Evolutionary conservation across 2,113 vertebrate species (phyloP).

Genomic region (Passerina amoena): DNA sequence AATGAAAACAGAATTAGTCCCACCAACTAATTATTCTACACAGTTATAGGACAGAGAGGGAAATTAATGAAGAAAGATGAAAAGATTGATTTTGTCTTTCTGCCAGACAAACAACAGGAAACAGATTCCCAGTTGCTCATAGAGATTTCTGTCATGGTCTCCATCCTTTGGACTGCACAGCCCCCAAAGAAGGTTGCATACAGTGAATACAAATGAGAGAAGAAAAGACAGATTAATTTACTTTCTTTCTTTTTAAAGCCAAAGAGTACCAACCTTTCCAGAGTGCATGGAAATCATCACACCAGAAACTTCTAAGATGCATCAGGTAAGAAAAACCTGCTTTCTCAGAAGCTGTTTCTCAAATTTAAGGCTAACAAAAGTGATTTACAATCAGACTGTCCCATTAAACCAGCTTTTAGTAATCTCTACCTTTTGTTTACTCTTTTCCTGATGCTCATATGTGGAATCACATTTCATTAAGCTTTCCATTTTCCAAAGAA

Average conservation of each 20-base stretch:
- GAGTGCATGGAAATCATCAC: background rate
- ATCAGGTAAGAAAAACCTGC: background rate
- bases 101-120: background rate
- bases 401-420: background rate
- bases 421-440: background rate
- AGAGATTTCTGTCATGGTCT: background rate
- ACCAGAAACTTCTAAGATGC: background rate
- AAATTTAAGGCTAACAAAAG: background rate
- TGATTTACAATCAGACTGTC: background rate
- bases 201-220: background rate
- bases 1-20: conserved; percentile 28
- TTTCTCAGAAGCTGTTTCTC: background rate
- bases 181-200: background rate
- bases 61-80: conserved; percentile 40
- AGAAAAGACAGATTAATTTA: background rate
- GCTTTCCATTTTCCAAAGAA: background rate
- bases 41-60: background rate
- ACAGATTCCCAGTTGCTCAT: background rate
- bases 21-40: conserved; percentile 17
- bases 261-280: background rate
- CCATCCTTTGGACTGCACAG: background rate
- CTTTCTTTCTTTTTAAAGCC: background rate
- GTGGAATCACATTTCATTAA: background rate
- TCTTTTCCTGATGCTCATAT: background rate
- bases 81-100: conserved; percentile 21